phyloP scores from a whole-genome alignment of 2,797 vertebrate genomes.

The Diplodus puntazzo region DNA sequence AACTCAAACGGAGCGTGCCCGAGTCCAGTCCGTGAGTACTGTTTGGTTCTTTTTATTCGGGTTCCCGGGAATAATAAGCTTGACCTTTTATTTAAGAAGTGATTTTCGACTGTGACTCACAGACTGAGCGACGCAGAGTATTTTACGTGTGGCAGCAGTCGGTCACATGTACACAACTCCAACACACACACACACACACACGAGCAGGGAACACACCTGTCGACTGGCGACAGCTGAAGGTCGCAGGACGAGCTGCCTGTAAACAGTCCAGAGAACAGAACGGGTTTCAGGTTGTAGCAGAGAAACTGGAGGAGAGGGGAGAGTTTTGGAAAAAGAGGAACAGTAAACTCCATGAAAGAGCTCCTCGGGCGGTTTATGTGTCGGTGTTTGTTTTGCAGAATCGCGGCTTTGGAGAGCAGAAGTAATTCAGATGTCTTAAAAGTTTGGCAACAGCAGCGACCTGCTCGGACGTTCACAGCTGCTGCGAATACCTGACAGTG shows the following conservation, averaged over 20 bases:
- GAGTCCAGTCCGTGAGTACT: conserved; percentile 94
- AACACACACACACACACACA: conserved; percentile 39
- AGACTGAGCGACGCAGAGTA: conserved; percentile 27
- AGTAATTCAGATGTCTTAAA: neutral
- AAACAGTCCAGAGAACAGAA: conserved; percentile 75
- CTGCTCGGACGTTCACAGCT: neutral
- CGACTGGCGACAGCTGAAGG: conserved; percentile 80
- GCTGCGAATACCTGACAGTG: conserved; percentile 12
- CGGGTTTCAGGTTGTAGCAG: conserved; percentile 52
- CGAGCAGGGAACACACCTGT: conserved; percentile 73
- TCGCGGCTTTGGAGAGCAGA: neutral
- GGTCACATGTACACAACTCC: conserved; percentile 6
- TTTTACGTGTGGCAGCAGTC: conserved; percentile 56
- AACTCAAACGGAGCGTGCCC: conserved; percentile 95
- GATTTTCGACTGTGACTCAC: neutral
- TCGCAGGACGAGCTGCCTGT: conserved; percentile 72
- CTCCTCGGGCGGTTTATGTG: neutral
- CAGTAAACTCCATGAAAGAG: neutral
- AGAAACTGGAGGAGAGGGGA: conserved; percentile 42
- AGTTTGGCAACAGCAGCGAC: neutral
- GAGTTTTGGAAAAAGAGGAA: conserved; percentile 27
- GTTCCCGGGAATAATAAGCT: neutral
- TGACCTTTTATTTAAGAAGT: neutral
- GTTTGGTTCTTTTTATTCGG: neutral
- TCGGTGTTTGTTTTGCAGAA: neutral